These are phyloP conservation scores for Osmerus eperlanus DNA, from an alignment of 2,113 vertebrate species.

Conservation along the genomic window DNA sequence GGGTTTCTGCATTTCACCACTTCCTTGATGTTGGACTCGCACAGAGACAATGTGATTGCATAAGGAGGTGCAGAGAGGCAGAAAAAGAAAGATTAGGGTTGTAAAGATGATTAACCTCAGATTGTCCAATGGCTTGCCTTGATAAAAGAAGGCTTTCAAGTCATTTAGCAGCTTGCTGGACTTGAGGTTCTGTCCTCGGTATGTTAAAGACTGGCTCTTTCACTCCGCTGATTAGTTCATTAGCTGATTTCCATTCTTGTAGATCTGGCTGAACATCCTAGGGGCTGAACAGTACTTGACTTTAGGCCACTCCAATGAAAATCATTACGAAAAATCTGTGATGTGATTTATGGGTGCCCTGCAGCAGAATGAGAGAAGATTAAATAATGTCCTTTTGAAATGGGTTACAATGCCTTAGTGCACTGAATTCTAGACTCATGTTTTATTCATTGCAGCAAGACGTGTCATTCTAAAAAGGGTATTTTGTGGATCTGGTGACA, in stretches of 20 bases:
- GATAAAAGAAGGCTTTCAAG: slow-evolving; percentile 32
- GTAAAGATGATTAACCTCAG: slow-evolving; percentile 18
- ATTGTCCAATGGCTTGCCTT: slow-evolving; percentile 16
- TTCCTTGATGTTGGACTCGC: slow-evolving; percentile 22
- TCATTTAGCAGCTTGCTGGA: slow-evolving; percentile 21
- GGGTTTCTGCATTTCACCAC: slow-evolving; percentile 37
- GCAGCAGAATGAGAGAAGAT: no score
- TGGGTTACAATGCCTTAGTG: no score
- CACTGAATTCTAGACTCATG: no score
- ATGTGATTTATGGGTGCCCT: not conserved
- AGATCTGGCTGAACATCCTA: not conserved
- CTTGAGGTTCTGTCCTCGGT: not conserved
- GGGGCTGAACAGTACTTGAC: not conserved
- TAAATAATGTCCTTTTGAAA: no score
- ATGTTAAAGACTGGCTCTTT: slow-evolving; percentile 15
- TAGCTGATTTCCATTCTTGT: slow-evolving; percentile 6
- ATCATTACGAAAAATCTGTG: not conserved
- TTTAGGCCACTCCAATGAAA: not conserved
- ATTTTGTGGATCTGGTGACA: no score
- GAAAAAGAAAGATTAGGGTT: slow-evolving; percentile 49
- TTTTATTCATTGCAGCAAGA: no score
- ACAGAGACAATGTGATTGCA: slow-evolving; percentile 26
- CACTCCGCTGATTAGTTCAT: slow-evolving; percentile 5
- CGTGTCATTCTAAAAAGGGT: no score
- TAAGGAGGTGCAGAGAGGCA: slow-evolving; percentile 16